Evolutionary conservation across 2,888 invertebrate genomes (phyloP).

Genomic region (Gymnosoma rotundatum): DNA sequence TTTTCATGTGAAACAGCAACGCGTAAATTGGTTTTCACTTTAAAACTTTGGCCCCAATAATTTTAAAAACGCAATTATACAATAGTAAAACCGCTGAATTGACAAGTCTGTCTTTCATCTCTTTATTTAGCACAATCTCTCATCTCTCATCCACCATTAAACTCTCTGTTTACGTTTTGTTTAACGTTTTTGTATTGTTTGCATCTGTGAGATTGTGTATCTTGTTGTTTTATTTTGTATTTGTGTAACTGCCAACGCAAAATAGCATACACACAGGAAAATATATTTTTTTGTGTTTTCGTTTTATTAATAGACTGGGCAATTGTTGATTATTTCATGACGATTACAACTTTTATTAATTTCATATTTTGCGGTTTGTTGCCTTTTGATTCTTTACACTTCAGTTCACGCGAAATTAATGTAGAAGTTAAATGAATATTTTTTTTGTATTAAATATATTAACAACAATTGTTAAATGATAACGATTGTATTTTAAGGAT

Average conservation of each 20-base stretch:
- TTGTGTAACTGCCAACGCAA: background rate
- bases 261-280: background rate
- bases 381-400: conserved; percentile 63
- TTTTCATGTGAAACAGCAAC: too few species aligned
- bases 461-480: conserved; percentile 55
- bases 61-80: too few species aligned
- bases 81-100: background rate
- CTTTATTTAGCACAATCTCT: too few species aligned
- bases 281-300: background rate
- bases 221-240: background rate
- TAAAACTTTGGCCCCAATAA: too few species aligned
- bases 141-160: background rate
- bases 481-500: background rate
- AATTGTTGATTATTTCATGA: conserved; percentile 45
- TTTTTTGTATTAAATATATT: conserved; percentile 4
- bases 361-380: conserved; percentile 68
- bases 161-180: conserved; percentile 64
- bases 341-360: conserved; percentile 56
- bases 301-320: conserved; percentile 30
- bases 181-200: conserved; percentile 14
- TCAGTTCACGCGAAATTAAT: conserved; percentile 41
- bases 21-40: too few species aligned
- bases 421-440: conserved; percentile 24
- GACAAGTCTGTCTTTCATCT: conserved; percentile 12
- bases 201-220: background rate